Evolutionary conservation across 2,113 vertebrate genomes (phyloP).

Genomic region (Cyprinodon brontotheroides): DNA sequence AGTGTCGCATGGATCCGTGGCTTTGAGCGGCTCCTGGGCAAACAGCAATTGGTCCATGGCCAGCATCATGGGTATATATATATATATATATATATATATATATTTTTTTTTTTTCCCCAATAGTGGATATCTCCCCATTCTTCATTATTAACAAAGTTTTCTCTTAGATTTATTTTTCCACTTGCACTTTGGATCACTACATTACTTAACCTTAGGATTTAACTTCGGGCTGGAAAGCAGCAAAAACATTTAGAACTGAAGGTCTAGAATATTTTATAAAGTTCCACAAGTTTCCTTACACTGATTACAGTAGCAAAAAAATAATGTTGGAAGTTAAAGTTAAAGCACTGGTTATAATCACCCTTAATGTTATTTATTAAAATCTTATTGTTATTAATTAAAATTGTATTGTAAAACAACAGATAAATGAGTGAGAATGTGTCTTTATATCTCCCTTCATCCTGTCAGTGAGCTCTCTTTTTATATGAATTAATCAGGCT

Average conservation of each 20-base stretch:
- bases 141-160: too few species aligned
- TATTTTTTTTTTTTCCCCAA: too few species aligned
- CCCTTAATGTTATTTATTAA: neutral
- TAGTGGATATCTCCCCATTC: too few species aligned
- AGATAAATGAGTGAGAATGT: neutral
- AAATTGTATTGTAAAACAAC: neutral
- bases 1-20: too few species aligned
- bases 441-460: neutral
- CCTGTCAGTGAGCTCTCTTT: neutral
- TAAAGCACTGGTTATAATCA: neutral
- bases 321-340: neutral
- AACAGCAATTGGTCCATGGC: too few species aligned
- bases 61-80: too few species aligned
- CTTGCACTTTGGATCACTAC: neutral
- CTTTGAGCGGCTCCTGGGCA: too few species aligned
- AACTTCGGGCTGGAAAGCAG: neutral
- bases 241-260: neutral
- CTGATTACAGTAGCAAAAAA: too few species aligned
- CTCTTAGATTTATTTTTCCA: too few species aligned
- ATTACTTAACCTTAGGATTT: neutral
- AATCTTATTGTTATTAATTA: too few species aligned
- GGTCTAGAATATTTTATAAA: neutral
- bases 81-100: too few species aligned
- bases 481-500: constrained; percentile 4
- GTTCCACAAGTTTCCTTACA: neutral